Evolutionary conservation across 2,797 vertebrate genomes (phyloP), one percentile per base, ranked within the genome.

Genomic region (Aselliscus stoliczkanus): DNA sequence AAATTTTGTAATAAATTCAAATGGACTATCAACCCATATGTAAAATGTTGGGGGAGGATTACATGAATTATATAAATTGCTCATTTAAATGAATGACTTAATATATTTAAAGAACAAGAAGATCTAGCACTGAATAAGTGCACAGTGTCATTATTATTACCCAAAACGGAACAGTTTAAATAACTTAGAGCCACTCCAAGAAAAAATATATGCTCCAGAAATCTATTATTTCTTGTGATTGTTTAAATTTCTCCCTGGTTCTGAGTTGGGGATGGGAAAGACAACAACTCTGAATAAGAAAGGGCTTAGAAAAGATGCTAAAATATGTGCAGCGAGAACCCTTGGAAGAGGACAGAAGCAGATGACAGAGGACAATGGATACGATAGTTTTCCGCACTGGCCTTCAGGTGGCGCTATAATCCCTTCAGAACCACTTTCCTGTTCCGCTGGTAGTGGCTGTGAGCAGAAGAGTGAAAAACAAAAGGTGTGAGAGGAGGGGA

Each of bases 401-500:
- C 84, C 92, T 97, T 97, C 72, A 90, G 97, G 84, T 93, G 95
- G 95, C 27, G 84, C 90, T 96, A 23, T 54, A 8, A 73, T 25
- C 64, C 95, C 95, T 96, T 37, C 60, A 50, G 80, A 87, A n/a
- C 50, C 44, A 18, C 17, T 44, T 58, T 54, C 25, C 64, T 47
- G 11, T 15, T 31, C 54, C 20, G 11, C 15, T 3, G 64, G 27
- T n/a, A 15, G 58, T 18, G 17, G 27, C 75, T 52, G 34, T 69
- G 82, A 75, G 18, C 27, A 56, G 47, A 31, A 14, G 4, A 23
- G 34, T 31, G 34, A 50, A 31, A 67, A 44, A 44, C 23, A 37
- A 62, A 4, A 88, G 77, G 60, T 72, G 34, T 62, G 18, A 29
- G 10, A 67, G 17, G n/a, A 72, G 34, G 52, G 39, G 12, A 65